Evolutionary conservation across 2,888 invertebrate genomes (phyloP).

Genomic region (Horisme vitalbata): DNA sequence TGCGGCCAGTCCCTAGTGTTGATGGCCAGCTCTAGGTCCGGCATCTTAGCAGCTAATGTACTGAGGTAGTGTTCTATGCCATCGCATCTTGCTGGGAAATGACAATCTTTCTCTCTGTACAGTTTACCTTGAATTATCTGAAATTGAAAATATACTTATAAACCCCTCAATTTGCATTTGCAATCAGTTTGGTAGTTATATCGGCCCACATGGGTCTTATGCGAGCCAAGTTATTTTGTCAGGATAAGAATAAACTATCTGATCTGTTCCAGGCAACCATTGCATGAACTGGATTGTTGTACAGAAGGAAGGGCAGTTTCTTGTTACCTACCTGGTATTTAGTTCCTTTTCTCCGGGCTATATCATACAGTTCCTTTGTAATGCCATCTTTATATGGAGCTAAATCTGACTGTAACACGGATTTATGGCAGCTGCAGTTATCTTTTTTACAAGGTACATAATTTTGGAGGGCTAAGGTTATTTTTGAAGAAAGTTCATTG

Average conservation of each 20-base stretch:
- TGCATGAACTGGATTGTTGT: no score
- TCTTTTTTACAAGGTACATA: conserved; percentile 81
- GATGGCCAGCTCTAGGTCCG: conserved; percentile 92
- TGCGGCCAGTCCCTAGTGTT: conserved; percentile 98
- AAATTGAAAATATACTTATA: conserved; percentile 68
- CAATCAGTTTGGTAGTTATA: no score
- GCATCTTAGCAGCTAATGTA: conserved; percentile 86
- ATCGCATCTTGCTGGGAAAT: conserved; percentile 95
- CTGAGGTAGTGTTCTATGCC: conserved; percentile 95
- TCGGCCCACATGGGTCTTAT: no score
- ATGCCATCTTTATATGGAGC: conserved; percentile 88
- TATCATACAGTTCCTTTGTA: conserved; percentile 84
- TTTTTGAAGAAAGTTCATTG: conserved; percentile 70
- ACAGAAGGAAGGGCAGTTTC: no score
- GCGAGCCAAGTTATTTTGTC: no score
- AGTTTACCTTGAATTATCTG: conserved; percentile 92
- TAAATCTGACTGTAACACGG: conserved; percentile 87
- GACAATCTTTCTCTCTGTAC: conserved; percentile 92
- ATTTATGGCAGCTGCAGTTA: conserved; percentile 85
- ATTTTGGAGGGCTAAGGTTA: conserved; percentile 72
- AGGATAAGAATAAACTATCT: no score
- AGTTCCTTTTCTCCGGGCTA: conserved; percentile 72
- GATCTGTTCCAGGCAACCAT: no score
- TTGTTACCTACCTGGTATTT: conserved; percentile 71
- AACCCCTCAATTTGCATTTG: neutral